Evolutionary conservation across 1,140 invertebrate genomes (phyloP).

Genomic region (Ptiloglossa arizonensis): DNA sequence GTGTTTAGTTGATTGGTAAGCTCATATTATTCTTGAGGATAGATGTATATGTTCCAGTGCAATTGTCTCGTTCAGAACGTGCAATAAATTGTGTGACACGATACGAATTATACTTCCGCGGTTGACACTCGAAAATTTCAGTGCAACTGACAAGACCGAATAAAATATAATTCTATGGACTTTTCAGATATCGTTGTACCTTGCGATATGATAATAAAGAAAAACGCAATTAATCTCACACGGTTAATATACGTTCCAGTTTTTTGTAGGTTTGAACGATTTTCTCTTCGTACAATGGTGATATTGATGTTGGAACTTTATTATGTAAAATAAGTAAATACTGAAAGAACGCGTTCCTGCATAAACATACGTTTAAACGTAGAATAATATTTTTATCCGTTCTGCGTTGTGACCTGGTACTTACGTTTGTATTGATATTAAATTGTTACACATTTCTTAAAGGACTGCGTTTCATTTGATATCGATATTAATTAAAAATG

Average conservation of each 20-base stretch:
- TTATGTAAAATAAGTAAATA: neutral
- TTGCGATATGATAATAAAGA: neutral
- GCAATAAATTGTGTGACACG: constrained; percentile 12
- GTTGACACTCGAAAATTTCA: neutral
- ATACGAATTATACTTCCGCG: constrained; percentile 11
- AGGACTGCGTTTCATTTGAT: too few species aligned
- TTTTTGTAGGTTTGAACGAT: neutral
- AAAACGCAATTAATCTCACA: neutral
- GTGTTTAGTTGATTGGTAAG: neutral
- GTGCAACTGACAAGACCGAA: neutral
- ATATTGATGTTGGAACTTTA: neutral
- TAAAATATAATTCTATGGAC: constrained; percentile 7
- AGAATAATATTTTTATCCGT: too few species aligned
- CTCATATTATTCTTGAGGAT: neutral
- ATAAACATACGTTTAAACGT: too few species aligned
- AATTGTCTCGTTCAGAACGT: neutral
- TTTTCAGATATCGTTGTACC: neutral
- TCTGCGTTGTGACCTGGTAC: too few species aligned
- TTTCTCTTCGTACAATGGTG: neutral
- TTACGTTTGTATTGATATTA: too few species aligned
- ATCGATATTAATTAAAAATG: too few species aligned
- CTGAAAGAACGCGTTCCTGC: neutral
- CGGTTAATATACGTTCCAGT: neutral
- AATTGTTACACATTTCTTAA: too few species aligned
- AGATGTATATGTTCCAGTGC: constrained; percentile 1